Conservation (phyloP, 2,888 invertebrate species). For the Lithophane semibrunnea region DNA sequence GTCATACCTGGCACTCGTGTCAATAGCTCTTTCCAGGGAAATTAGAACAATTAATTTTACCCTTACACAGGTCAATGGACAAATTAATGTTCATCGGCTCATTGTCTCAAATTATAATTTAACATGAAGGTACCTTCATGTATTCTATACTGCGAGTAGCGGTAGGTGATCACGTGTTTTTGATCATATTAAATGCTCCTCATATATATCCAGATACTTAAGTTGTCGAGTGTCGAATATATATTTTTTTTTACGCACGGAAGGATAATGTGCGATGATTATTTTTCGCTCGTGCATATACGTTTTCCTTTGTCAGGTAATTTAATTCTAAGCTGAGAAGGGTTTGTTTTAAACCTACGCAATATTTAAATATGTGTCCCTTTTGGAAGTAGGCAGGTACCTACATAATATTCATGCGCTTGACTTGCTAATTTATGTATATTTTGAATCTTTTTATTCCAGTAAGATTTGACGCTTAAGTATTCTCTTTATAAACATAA, state of each 20-base stretch:
- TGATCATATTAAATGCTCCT: constrained; percentile 1
- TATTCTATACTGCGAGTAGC: neutral
- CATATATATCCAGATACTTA: neutral
- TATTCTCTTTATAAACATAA: neutral
- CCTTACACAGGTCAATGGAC: neutral
- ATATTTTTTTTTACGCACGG: constrained; percentile 11
- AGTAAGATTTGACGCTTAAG: neutral
- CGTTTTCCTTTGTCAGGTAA: constrained; percentile 37
- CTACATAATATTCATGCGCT: constrained; percentile 18
- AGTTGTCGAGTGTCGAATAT: neutral
- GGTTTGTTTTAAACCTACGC: constrained; percentile 29
- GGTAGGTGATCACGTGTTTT: neutral
- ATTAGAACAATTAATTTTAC: constrained; percentile 32
- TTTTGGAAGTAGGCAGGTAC: constrained; percentile 11
- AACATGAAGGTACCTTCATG: neutral
- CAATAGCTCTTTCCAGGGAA: constrained; percentile 22
- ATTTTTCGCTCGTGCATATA: constrained; percentile 26
- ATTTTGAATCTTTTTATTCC: constrained; percentile 2
- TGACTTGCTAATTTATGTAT: neutral
- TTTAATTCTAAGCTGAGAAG: constrained; percentile 27
- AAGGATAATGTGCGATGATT: constrained; percentile 12
- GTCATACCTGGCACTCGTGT: constrained; percentile 3
- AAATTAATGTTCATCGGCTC: neutral
- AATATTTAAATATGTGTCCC: constrained; percentile 48
- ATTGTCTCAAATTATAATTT: constrained; percentile 14